Percentiles rank a stretch among this genome's conserved stretches.
Conservation (phyloP, 2,888 invertebrate genomes). For the Morpho achilles region DNA sequence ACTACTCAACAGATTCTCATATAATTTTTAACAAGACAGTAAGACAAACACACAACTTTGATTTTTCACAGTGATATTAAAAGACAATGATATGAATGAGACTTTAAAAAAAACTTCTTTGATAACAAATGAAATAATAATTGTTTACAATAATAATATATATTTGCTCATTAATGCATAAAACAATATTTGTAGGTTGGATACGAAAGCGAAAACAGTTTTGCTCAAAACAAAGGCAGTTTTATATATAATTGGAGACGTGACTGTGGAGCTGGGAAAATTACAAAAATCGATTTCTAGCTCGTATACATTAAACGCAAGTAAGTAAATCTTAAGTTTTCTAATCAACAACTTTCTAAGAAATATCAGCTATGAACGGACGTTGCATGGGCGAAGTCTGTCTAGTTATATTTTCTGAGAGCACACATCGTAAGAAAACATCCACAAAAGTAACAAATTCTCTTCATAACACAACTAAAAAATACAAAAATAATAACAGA, state of each 20-base stretch:
- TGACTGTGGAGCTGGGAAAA: conserved; percentile 39
- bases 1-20: too few relatives aligned
- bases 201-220: conserved; percentile 45
- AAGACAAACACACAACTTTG: too few relatives aligned
- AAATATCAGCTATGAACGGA: too few relatives aligned
- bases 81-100: too few relatives aligned
- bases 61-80: too few relatives aligned
- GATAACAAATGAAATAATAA: background rate
- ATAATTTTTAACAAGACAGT: too few relatives aligned
- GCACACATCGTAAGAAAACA: too few relatives aligned
- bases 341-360: background rate
- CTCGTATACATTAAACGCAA: conserved; percentile 41
- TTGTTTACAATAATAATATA: background rate
- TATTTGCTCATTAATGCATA: conserved; percentile 18
- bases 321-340: conserved; percentile 38
- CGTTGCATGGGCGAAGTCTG: too few relatives aligned
- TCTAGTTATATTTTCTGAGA: too few relatives aligned
- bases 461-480: too few relatives aligned
- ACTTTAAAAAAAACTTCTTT: background rate
- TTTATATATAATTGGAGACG: conserved; percentile 41
- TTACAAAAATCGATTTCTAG: conserved; percentile 42
- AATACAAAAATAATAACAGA: too few relatives aligned
- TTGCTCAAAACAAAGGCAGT: conserved; percentile 49
- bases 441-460: too few relatives aligned
- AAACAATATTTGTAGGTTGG: conserved; percentile 40